Conservation (phyloP, 1,140 invertebrate genomes). For the Meloidogyne floridensis region DNA sequence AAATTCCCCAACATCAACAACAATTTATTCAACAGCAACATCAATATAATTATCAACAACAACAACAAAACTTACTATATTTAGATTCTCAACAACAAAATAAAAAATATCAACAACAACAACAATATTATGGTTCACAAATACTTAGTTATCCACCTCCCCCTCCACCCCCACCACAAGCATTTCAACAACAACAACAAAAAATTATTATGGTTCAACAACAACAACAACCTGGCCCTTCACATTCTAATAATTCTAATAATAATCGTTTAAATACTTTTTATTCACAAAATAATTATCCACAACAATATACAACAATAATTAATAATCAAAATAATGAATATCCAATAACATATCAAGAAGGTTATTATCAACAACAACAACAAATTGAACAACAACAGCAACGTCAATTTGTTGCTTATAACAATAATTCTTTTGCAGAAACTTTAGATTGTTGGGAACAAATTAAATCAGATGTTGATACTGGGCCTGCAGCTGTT, state of each 20-base stretch:
- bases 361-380: conserved; percentile 4
- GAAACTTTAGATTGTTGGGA: conserved; percentile 32
- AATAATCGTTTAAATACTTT: neutral
- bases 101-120: conserved; percentile 3
- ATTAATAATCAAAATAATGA: neutral
- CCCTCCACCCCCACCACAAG: neutral
- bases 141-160: neutral
- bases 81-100: conserved; percentile 14
- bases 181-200: neutral
- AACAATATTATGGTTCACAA: conserved; percentile 17
- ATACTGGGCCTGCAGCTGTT: neutral
- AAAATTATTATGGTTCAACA: neutral
- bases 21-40: conserved; percentile 15
- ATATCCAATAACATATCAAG: neutral
- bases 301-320: neutral
- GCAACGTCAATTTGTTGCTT: neutral
- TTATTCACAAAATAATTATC: neutral
- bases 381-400: conserved; percentile 16
- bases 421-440: conserved; percentile 12
- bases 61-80: conserved; percentile 13
- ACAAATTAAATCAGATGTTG: conserved; percentile 30
- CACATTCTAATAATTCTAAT: neutral
- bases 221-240: neutral
- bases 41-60: conserved; percentile 8
- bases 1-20: neutral